Evolutionary conservation across 2,888 invertebrate species (phyloP).

Genomic region (Lucinisca nassula): DNA sequence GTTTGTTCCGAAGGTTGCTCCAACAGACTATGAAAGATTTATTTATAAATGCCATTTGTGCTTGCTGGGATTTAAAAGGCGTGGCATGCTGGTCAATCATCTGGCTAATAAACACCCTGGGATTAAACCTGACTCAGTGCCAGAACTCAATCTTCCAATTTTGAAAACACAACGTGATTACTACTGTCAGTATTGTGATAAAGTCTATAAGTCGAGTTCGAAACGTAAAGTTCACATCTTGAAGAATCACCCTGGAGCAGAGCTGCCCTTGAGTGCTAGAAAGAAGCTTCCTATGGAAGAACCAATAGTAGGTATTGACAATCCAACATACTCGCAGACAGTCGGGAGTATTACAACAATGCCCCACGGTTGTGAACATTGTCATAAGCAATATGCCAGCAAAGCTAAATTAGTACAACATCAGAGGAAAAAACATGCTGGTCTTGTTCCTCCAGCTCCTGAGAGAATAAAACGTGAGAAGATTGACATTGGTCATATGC

Average conservation of each 20-base stretch:
- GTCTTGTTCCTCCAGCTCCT: conserved; percentile 53
- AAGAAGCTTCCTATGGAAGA: conserved; percentile 84
- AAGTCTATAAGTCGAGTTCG: conserved; percentile 94
- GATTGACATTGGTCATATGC: conserved; percentile 27
- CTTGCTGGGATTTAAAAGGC: conserved; percentile 93
- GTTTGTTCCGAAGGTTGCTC: conserved; percentile 90
- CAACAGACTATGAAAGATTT: conserved; percentile 92
- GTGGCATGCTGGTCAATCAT: conserved; percentile 96
- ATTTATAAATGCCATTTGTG: conserved; percentile 94
- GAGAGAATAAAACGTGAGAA: conserved; percentile 60
- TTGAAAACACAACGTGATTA: conserved; percentile 93
- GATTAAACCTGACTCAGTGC: conserved; percentile 91
- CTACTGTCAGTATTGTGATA: conserved; percentile 94
- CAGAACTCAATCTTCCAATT: conserved; percentile 93
- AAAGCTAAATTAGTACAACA: conserved; percentile 90
- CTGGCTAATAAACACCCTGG: conserved; percentile 91
- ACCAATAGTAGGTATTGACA: conserved; percentile 89
- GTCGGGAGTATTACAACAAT: conserved; percentile 92
- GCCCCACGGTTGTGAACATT: conserved; percentile 93
- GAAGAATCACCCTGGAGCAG: conserved; percentile 94
- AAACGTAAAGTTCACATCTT: conserved; percentile 95
- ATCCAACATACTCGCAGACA: conserved; percentile 91
- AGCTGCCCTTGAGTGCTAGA: conserved; percentile 89
- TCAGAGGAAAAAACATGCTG: conserved; percentile 89
- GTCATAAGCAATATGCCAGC: conserved; percentile 96